Evolutionary conservation across 2,113 vertebrate genomes (phyloP).

Genomic region (Tor tambroides): DNA sequence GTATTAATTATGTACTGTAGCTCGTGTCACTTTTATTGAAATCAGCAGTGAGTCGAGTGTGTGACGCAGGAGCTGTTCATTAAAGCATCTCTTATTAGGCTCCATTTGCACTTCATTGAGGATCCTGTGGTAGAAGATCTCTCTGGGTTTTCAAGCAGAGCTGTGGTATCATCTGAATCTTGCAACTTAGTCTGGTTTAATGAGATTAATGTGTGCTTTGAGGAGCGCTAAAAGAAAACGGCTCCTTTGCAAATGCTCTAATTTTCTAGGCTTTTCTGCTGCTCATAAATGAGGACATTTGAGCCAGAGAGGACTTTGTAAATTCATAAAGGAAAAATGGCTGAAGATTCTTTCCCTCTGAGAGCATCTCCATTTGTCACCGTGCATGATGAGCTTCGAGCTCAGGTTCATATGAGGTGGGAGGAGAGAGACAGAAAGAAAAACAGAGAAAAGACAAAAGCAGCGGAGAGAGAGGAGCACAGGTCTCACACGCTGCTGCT

Average conservation of each 20-base stretch:
- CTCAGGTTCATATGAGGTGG: not conserved
- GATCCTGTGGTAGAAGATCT: not conserved
- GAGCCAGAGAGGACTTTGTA: slow-evolving; percentile 10
- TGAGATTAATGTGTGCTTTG: not conserved
- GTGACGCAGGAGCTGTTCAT: not conserved
- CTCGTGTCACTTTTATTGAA: too few relatives aligned
- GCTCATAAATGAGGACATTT: not conserved
- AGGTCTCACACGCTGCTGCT: not conserved
- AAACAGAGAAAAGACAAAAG: not conserved
- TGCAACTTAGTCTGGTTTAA: not conserved
- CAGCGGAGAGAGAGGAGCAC: not conserved
- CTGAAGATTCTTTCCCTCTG: not conserved
- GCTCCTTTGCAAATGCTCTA: not conserved
- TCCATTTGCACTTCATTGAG: not conserved
- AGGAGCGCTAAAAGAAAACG: not conserved
- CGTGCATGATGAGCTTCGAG: not conserved
- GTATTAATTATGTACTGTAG: too few relatives aligned
- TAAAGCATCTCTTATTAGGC: not conserved
- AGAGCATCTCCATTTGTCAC: not conserved
- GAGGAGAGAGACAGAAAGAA: not conserved
- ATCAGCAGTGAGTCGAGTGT: not conserved
- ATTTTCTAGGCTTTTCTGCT: not conserved
- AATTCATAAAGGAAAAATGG: slow-evolving; percentile 4
- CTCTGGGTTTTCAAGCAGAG: not conserved
- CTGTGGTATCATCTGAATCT: not conserved